Conservation (phyloP, 1,140 invertebrate species). For the Caenorhabditis briggsae region DNA sequence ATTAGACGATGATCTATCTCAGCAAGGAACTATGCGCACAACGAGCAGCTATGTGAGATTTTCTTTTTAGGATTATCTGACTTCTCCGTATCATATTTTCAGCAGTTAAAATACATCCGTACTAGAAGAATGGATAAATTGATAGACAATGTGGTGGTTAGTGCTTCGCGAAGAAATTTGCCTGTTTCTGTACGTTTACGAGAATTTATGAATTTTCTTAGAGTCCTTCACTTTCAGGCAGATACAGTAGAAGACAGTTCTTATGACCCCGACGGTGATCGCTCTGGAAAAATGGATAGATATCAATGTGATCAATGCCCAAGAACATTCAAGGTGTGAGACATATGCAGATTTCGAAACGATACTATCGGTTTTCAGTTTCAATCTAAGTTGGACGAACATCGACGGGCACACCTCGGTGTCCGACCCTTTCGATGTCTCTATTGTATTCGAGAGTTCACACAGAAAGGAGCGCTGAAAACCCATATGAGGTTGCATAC, state of each 20-base stretch:
- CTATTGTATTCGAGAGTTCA: neutral
- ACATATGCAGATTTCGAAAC: neutral
- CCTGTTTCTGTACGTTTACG: neutral
- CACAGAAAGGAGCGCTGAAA: constrained; percentile 23
- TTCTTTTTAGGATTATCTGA: no score
- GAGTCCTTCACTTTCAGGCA: no score
- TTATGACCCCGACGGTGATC: no score
- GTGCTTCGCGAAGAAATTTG: neutral
- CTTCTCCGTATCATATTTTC: neutral
- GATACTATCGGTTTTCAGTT: neutral
- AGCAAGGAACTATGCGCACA: neutral
- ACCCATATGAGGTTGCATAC: constrained; percentile 36
- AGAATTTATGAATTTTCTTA: neutral
- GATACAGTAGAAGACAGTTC: no score
- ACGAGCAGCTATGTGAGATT: constrained; percentile 2
- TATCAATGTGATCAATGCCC: constrained; percentile 13
- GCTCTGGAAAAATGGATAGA: neutral
- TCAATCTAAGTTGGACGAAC: constrained; percentile 22
- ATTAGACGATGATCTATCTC: neutral
- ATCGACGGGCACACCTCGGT: constrained; percentile 18
- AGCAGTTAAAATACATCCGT: constrained; percentile 35
- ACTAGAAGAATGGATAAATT: constrained; percentile 45
- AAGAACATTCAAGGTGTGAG: neutral
- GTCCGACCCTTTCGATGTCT: neutral
- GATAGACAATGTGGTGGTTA: constrained; percentile 34